Conservation (phyloP, 23 tunicate species). For the Halocynthia aurantium region DNA sequence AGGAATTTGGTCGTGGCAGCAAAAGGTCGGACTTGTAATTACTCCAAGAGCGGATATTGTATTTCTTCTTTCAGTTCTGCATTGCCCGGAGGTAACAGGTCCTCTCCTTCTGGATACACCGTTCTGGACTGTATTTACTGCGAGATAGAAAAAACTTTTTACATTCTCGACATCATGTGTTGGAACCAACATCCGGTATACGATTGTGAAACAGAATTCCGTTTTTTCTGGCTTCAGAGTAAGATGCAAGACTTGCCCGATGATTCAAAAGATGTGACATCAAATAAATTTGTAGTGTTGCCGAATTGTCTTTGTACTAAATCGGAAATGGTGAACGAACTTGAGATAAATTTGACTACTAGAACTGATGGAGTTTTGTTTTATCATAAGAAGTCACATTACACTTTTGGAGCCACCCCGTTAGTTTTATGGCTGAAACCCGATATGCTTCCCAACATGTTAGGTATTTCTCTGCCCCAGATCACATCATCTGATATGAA, state of each 20-base stretch:
- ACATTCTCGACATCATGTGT: conserved; percentile 77
- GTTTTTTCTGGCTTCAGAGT: conserved; percentile 64
- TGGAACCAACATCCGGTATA: conserved; percentile 82
- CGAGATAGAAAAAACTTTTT: conserved; percentile 48
- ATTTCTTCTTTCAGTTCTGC: conserved; percentile 53
- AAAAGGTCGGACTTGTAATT: conserved; percentile 51
- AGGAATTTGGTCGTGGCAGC: conserved; percentile 81
- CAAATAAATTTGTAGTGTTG: conserved; percentile 32
- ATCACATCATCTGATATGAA: no score
- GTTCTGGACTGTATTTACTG: conserved; percentile 63
- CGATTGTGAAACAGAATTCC: conserved; percentile 89
- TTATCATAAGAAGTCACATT: conserved; percentile 73
- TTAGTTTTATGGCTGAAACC: conserved; percentile 88
- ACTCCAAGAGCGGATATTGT: conserved; percentile 74
- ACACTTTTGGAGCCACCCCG: conserved; percentile 90
- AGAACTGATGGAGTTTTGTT: conserved; percentile 78
- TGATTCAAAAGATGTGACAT: conserved; percentile 2
- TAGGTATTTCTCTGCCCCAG: conserved; percentile 31
- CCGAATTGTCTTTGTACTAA: conserved; percentile 36
- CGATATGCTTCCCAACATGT: conserved; percentile 52
- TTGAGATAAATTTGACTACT: conserved; percentile 18
- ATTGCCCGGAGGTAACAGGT: conserved; percentile 65
- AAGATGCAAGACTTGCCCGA: conserved; percentile 62
- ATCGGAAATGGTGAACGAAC: conserved; percentile 15
- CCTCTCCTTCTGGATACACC: conserved; percentile 56